These are phyloP conservation scores for Acrocephalus arundinaceus DNA, from an alignment of 2,113 vertebrate species.

Conservation along the genomic window DNA sequence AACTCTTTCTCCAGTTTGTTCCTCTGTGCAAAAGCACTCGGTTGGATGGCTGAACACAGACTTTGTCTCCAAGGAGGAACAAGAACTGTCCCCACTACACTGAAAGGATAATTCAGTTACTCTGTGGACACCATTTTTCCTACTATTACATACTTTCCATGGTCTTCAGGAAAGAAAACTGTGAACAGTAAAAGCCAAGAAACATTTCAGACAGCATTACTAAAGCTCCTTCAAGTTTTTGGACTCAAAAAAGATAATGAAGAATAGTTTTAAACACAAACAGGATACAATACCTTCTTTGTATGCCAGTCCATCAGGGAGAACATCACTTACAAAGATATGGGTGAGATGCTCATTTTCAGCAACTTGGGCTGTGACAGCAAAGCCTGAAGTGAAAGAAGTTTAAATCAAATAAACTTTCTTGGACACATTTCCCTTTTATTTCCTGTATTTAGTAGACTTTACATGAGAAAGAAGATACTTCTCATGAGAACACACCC, in stretches of 20 bases:
- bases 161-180: not conserved
- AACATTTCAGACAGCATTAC: not conserved
- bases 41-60: not conserved
- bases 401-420: not conserved
- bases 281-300: conserved; percentile 78
- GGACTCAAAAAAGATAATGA: not conserved
- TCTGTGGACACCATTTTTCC: not conserved
- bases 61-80: not conserved
- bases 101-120: not conserved
- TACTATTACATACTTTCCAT: not conserved
- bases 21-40: not conserved
- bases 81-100: not conserved
- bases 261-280: not conserved
- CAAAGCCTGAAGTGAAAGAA: conserved; percentile 79
- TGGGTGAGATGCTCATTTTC: conserved; percentile 76
- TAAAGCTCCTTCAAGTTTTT: not conserved
- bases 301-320: conserved; percentile 83
- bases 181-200: not conserved
- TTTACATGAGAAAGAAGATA: not conserved
- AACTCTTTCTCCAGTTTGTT: not conserved
- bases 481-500: not conserved
- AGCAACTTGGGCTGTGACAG: conserved; percentile 86
- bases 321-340: conserved; percentile 89
- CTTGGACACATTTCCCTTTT: not conserved
- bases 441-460: not conserved